Conservation (phyloP, 2,113 vertebrate genomes). For the Python bivittatus region DNA sequence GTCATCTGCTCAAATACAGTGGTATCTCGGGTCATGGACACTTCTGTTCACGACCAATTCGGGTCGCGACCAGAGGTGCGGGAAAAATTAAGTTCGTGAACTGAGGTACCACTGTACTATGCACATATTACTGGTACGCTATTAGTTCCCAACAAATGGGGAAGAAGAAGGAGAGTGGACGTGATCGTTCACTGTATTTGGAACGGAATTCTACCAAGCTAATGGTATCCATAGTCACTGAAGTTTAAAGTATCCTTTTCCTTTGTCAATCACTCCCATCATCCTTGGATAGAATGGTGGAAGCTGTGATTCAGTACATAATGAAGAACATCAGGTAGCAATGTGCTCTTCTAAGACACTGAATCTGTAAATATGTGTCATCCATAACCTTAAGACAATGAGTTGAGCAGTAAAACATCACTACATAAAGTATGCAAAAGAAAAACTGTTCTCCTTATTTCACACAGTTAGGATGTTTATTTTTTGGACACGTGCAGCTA, state of each 20-base stretch:
- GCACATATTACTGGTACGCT: slow-evolving; percentile 56
- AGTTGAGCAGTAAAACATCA: background rate
- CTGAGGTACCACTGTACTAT: no score
- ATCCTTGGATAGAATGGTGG: no score
- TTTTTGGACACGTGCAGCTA: no score
- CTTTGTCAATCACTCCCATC: no score
- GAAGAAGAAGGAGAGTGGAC: background rate
- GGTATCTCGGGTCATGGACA: no score
- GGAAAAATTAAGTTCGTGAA: no score
- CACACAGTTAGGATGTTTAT: no score
- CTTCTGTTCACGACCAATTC: no score
- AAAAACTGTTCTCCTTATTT: background rate
- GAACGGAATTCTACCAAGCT: background rate
- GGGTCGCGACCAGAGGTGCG: no score
- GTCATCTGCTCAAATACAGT: slow-evolving; percentile 74
- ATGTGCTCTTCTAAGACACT: background rate
- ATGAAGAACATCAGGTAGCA: no score
- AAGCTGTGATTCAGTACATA: no score
- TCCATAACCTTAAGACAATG: no score
- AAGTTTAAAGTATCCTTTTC: background rate
- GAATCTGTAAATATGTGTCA: background rate
- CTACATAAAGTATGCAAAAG: background rate
- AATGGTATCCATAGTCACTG: background rate
- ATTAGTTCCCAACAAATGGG: slow-evolving; percentile 35
- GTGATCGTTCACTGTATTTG: background rate